A percentile compares a stretch with the other conserved stretches of the same genome.
phyloP scores from a whole-genome alignment of 2,113 vertebrate genomes.

The Cyrtonyx montezumae region DNA sequence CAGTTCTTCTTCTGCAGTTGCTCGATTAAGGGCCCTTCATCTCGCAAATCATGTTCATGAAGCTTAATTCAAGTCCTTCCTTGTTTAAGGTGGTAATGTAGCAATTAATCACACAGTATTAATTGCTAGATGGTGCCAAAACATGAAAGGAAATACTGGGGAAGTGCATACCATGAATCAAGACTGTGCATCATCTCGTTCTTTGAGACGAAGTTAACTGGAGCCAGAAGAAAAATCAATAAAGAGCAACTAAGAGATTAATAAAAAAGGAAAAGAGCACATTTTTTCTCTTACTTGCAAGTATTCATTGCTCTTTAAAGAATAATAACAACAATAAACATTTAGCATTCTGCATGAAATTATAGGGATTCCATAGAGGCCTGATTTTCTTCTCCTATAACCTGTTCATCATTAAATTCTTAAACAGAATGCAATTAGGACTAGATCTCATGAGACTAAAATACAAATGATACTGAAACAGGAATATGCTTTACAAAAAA shows the following conservation, averaged over 20 bases:
- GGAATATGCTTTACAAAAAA: neutral
- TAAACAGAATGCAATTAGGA: neutral
- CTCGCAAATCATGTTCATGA: conserved; percentile 1
- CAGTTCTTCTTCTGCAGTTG: neutral
- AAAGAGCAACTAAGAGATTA: neutral
- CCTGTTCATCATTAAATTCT: neutral
- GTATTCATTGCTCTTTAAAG: neutral
- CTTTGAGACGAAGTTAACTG: neutral
- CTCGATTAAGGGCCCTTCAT: conserved; percentile 20
- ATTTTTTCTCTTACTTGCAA: neutral
- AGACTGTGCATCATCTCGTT: neutral
- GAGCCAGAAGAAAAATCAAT: neutral
- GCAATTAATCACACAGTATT: conserved; percentile 48
- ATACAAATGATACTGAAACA: neutral
- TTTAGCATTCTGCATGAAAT: neutral
- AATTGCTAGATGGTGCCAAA: conserved; percentile 25
- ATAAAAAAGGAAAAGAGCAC: neutral
- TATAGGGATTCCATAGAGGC: neutral
- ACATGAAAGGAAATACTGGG: neutral
- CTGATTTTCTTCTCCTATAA: neutral
- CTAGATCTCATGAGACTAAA: neutral
- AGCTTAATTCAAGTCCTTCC: conserved; percentile 6
- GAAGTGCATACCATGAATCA: neutral
- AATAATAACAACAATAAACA: neutral
- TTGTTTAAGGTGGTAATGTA: neutral